Percentiles rank a stretch among this genome's conserved stretches.
phyloP scores from a whole-genome alignment of 2,113 vertebrate genomes.

The Pelusios castaneus region DNA sequence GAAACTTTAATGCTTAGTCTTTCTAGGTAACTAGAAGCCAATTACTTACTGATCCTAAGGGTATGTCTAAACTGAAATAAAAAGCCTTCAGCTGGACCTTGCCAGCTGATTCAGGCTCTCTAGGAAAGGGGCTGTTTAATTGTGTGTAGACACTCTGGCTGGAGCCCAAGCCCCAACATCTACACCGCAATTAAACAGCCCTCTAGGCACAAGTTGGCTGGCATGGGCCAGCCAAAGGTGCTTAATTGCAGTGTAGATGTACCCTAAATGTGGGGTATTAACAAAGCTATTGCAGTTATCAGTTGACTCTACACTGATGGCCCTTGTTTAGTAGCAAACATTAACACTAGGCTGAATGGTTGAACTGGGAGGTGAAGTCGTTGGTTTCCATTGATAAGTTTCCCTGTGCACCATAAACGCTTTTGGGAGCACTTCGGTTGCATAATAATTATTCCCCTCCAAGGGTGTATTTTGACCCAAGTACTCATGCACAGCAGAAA shows the following conservation, averaged over 20 bases:
- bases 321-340: neutral
- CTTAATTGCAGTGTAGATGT: rapidly evolving
- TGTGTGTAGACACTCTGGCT: neutral
- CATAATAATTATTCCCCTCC: no score
- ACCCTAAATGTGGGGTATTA: rapidly evolving
- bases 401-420: no score
- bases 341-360: neutral
- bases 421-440: no score
- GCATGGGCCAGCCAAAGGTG: neutral
- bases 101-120: neutral
- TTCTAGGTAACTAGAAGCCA: neutral
- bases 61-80: neutral
- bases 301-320: rapidly evolving
- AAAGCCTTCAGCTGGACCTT: neutral
- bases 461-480: rapidly evolving
- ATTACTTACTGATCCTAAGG: neutral
- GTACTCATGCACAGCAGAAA: rapidly evolving
- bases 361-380: neutral
- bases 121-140: neutral
- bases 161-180: neutral
- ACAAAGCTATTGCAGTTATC: neutral
- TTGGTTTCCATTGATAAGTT: no score
- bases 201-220: neutral
- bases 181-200: neutral
- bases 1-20: constrained; percentile 26